Base-by-base conservation (phyloP, 2,113 vertebrate genomes). In the Psittacus erithacus region DNA sequence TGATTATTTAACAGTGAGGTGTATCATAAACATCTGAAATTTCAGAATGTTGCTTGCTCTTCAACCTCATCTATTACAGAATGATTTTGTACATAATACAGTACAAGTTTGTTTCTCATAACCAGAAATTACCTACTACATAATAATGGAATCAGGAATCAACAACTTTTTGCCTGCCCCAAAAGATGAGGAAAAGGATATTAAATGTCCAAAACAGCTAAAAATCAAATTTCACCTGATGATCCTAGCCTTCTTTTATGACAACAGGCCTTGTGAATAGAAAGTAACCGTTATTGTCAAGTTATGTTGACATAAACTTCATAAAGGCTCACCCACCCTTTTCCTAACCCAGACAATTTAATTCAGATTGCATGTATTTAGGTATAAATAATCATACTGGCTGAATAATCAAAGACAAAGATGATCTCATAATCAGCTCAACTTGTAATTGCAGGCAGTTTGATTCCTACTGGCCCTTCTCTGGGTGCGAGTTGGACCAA, bases 361-460 rank as follows among this genome's bases (percentile, higher is more conserved):
- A 63, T 90, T 57, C 0, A 71, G 23, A 39, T 70, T 60, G n/a
- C 17, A 17, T 77, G 1, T 46, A 35, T 64, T 43, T 86, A 4
- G 69, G 43, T 23, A 24, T 35, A n/a, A 59, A 59, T 23, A 59
- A 59, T 35, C 57, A 59, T 24, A 50, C 17, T 81, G n/a, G 13
- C 10, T 63, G 41, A 53, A 87, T 59, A 78, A 74, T 75, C 11
- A 38, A 79, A 46, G 25, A 25, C 6, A 82, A 77, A 87, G 82
- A 38, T 41, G 0, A 39, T 77, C 13, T 83, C 10, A 23, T 86
- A 16, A 57, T 63, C 20, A 28, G 10, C 14, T 62, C 20, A 59
- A 44, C 14, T 38, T 6, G 0, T 62, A 65, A 41, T 65, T 0
- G 0, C 0, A 0, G 20, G 4, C 5, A 33, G 4, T 44, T 43